A percentile compares a stretch with the other conserved stretches of the same genome.
These are phyloP conservation scores for Euplagia quadripunctaria DNA, from an alignment of 2,888 invertebrate species.

Conservation along the genomic window DNA sequence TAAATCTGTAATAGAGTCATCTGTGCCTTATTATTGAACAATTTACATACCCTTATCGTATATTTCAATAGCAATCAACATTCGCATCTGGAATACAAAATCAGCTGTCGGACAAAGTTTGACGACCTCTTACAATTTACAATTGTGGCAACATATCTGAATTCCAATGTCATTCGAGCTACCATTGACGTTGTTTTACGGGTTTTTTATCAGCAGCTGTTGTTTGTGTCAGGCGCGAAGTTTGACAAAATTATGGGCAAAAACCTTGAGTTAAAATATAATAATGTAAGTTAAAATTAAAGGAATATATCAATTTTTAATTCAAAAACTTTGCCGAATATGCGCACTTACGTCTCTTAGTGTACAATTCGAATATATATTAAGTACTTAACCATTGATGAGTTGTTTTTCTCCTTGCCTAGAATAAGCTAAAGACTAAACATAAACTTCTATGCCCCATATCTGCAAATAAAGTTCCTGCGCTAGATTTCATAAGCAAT, in stretches of 20 bases:
- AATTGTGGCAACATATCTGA: conserved; percentile 25
- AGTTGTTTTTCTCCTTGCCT: background rate
- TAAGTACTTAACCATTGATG: background rate
- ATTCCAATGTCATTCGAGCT: conserved; percentile 20
- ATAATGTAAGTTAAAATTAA: background rate
- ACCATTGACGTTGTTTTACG: conserved; percentile 15
- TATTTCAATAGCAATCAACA: conserved; percentile 30
- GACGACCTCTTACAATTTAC: conserved; percentile 26
- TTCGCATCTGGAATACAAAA: conserved; percentile 33
- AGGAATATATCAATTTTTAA: background rate
- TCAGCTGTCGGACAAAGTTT: conserved; percentile 29
- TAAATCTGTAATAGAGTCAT: conserved; percentile 20
- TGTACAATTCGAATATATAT: background rate
- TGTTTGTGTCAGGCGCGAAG: conserved; percentile 24
- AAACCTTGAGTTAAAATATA: background rate
- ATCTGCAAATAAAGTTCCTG: too few relatives aligned
- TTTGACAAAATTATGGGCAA: background rate
- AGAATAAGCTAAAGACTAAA: background rate
- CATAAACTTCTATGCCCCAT: too few relatives aligned
- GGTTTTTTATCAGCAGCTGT: conserved; percentile 35
- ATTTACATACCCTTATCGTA: conserved; percentile 38
- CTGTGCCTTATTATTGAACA: conserved; percentile 23
- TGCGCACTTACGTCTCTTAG: background rate
- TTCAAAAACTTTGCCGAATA: background rate
- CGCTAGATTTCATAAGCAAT: too few relatives aligned